A percentile compares a stretch with the other conserved stretches of the same genome.
phyloP scores from a whole-genome alignment of 2,113 vertebrate species.

The Nyctibius bracteatus region DNA sequence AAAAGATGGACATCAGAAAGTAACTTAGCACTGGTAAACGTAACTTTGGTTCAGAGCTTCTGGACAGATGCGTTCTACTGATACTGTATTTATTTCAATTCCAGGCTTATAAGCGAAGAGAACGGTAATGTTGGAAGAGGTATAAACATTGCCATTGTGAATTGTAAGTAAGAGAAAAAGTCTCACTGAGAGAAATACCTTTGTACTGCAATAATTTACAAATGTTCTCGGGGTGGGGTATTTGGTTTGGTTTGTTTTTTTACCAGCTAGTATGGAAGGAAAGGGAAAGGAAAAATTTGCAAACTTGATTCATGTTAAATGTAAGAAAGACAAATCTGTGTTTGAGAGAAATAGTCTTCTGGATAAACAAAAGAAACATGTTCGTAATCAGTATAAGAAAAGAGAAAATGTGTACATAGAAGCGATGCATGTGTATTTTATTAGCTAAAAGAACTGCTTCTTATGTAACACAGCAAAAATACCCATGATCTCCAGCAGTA shows the following conservation, averaged over 20 bases:
- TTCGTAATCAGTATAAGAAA: neutral
- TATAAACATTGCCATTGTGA: constrained; percentile 73
- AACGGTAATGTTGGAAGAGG: constrained; percentile 60
- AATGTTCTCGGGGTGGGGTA: neutral
- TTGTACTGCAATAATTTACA: neutral
- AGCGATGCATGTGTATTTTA: neutral
- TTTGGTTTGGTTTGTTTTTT: neutral
- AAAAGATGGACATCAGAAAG: neutral
- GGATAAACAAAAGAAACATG: neutral
- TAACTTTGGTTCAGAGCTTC: neutral
- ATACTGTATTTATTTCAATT: constrained; percentile 15
- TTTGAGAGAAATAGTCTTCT: neutral
- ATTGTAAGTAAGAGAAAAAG: constrained; percentile 66
- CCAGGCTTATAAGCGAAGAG: constrained; percentile 66
- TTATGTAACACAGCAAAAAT: neutral
- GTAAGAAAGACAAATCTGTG: neutral
- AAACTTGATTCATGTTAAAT: neutral
- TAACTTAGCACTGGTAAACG: neutral
- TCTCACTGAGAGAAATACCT: neutral
- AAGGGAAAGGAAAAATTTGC: neutral
- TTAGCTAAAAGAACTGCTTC: neutral
- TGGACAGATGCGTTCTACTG: neutral
- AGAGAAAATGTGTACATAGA: neutral
- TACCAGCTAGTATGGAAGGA: neutral
- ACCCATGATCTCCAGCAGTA: neutral